Evolutionary conservation across 2,888 invertebrate genomes (phyloP).

Genomic region (Sesia bembeciformis): DNA sequence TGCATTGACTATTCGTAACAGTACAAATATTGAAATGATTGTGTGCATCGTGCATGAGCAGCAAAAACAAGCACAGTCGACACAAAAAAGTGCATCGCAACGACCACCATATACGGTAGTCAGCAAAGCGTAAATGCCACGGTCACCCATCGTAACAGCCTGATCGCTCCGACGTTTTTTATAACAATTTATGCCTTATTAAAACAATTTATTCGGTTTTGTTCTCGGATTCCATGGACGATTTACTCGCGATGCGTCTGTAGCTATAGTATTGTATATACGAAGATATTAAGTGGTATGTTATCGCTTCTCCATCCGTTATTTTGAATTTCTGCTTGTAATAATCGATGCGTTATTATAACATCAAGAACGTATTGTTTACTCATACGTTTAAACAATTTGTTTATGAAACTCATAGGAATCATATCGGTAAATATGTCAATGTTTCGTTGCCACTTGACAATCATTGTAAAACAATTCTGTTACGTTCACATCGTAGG

Average conservation of each 20-base stretch:
- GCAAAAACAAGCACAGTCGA: slow-evolving; percentile 12
- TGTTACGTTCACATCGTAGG: too few species aligned
- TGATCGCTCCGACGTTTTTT: slow-evolving; percentile 48
- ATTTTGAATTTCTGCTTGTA: slow-evolving; percentile 36
- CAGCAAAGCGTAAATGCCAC: slow-evolving; percentile 71
- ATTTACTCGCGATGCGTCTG: slow-evolving; percentile 47
- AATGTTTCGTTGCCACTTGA: too few species aligned
- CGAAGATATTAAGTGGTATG: slow-evolving; percentile 11
- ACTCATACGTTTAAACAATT: too few species aligned
- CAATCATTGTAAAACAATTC: too few species aligned
- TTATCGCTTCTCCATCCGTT: slow-evolving; percentile 51
- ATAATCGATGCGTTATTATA: neutral
- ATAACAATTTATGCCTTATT: slow-evolving; percentile 60
- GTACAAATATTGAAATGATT: slow-evolving; percentile 33
- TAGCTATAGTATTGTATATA: slow-evolving; percentile 14
- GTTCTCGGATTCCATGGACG: slow-evolving; percentile 54
- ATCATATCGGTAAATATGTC: too few species aligned
- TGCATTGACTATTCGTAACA: slow-evolving; percentile 28
- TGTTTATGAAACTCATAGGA: too few species aligned
- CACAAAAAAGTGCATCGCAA: slow-evolving; percentile 53
- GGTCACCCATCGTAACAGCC: slow-evolving; percentile 64
- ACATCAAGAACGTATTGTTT: too few species aligned
- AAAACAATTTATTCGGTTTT: slow-evolving; percentile 64
- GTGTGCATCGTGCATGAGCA: slow-evolving; percentile 20
- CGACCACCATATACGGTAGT: slow-evolving; percentile 41